phyloP scores from a whole-genome alignment of 2,797 vertebrate genomes.

The Semaprochilodus insignis region DNA sequence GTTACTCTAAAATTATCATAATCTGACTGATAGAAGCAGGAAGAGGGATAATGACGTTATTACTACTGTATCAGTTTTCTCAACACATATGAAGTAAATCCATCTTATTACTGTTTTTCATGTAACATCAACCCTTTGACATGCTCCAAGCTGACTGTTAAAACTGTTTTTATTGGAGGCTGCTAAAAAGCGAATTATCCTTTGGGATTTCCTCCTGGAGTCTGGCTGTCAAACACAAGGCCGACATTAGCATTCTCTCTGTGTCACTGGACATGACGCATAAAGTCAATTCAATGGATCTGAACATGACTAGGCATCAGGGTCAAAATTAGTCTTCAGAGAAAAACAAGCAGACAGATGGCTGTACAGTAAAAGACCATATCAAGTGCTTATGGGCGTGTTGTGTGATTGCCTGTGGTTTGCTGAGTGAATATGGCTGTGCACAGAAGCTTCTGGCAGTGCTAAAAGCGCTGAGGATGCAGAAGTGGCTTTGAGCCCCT shows the following conservation, averaged over 20 bases:
- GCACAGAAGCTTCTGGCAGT: conserved; percentile 28
- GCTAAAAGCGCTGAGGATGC: conserved; percentile 35
- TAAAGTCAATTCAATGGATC: not conserved
- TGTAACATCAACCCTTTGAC: not conserved
- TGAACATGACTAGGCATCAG: not conserved
- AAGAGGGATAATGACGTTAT: not conserved
- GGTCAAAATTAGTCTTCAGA: not conserved
- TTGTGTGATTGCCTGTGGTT: conserved; percentile 38
- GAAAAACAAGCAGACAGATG: not conserved
- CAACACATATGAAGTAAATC: not conserved
- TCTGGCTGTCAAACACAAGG: not conserved
- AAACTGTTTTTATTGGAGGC: not conserved
- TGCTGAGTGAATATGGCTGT: conserved; percentile 30
- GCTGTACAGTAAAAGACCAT: not conserved
- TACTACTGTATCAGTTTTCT: not conserved
- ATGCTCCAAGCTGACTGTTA: not conserved
- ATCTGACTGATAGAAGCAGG: not conserved
- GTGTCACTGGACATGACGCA: not conserved
- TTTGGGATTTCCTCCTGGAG: not conserved
- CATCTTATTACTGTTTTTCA: not conserved
- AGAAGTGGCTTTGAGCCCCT: conserved; percentile 28
- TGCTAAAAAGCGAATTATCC: not conserved
- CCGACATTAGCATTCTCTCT: not conserved
- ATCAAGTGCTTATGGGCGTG: conserved; percentile 1
- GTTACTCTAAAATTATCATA: not conserved